These are phyloP conservation scores for Pinna nobilis DNA, from an alignment of 1,140 invertebrate genomes.

Conservation along the genomic window DNA sequence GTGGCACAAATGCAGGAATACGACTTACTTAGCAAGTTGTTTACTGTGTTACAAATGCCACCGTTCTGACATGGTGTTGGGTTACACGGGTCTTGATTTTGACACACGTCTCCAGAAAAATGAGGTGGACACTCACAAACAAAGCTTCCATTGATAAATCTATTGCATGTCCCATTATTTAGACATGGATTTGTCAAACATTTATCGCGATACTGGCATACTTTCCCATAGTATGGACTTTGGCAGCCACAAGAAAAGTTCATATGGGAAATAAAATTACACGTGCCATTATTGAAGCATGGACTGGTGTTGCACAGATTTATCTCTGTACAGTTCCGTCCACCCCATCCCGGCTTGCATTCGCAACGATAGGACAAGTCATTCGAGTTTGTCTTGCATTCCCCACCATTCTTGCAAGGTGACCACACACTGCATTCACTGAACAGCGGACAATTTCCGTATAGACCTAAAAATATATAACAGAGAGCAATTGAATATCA, in stretches of 20 bases:
- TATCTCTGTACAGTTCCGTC: constrained; percentile 50
- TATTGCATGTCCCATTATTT: constrained; percentile 91
- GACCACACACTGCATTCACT: constrained; percentile 43
- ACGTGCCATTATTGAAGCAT: constrained; percentile 57
- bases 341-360: constrained; percentile 50
- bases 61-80: constrained; percentile 70
- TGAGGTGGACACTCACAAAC: constrained; percentile 80
- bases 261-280: constrained; percentile 36
- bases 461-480: constrained; percentile 46
- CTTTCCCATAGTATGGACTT: constrained; percentile 63
- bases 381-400: constrained; percentile 23
- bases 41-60: constrained; percentile 62
- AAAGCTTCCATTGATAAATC: constrained; percentile 37
- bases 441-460: constrained; percentile 38
- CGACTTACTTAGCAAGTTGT: constrained; percentile 4
- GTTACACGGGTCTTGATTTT: no score
- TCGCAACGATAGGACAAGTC: constrained; percentile 47
- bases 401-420: constrained; percentile 45
- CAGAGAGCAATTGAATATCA: no score
- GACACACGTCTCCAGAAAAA: no score
- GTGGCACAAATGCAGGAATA: constrained; percentile 91
- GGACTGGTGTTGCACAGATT: constrained; percentile 50
- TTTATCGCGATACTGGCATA: constrained; percentile 67
- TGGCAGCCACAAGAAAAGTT: constrained; percentile 67
- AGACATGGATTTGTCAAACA: constrained; percentile 86